Evolutionary conservation across 2,888 invertebrate species (phyloP).

Genomic region (Leptura quadrifasciata): DNA sequence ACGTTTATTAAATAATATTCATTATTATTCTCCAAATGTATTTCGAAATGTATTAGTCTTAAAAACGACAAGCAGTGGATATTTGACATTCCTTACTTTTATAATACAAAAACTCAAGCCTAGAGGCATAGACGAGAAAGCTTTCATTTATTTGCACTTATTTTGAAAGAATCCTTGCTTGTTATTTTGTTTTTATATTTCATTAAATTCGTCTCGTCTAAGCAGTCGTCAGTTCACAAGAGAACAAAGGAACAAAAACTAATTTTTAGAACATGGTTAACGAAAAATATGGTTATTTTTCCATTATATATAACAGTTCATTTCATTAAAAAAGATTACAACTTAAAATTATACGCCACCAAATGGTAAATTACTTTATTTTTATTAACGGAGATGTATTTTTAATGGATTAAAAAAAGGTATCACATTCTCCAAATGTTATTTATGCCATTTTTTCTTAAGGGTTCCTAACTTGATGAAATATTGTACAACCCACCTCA

Average conservation of each 20-base stretch:
- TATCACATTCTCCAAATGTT: conserved; percentile 50
- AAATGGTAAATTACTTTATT: conserved; percentile 37
- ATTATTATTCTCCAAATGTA: no score
- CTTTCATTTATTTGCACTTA: no score
- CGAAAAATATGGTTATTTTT: not conserved
- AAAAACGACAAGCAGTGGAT: no score
- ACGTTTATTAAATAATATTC: no score
- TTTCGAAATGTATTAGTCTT: no score
- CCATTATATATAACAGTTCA: not conserved
- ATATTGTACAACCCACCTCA: conserved; percentile 46
- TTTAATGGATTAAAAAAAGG: conserved; percentile 46
- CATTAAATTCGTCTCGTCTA: no score
- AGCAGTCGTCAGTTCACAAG: no score
- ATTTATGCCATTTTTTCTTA: conserved; percentile 43
- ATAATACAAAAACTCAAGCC: no score
- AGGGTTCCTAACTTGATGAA: conserved; percentile 43
- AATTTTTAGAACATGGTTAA: not conserved
- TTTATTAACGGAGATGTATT: conserved; percentile 45
- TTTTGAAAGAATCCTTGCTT: no score
- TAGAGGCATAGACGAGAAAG: no score
- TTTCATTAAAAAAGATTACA: not conserved
- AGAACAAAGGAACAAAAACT: not conserved
- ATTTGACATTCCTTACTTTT: no score
- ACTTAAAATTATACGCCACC: not conserved
- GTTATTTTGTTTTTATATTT: no score